Base-by-base conservation (phyloP, 2,113 vertebrate genomes). In the Scatophagus argus region DNA sequence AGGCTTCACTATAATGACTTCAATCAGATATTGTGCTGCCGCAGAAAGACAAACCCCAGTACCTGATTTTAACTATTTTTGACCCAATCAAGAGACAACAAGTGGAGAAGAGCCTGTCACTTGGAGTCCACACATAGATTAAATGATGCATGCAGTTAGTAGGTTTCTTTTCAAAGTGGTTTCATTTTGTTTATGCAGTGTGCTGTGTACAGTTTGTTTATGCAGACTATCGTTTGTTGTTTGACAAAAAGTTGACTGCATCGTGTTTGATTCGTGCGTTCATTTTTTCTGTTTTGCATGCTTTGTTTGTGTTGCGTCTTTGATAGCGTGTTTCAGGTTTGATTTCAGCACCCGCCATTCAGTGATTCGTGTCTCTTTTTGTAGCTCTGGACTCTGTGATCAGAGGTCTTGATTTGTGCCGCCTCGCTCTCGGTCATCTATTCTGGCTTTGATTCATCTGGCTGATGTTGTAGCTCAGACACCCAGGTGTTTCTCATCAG, bases 401-500 rank as follows among this genome's bases (percentile, higher is more conserved):
- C 78, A 74, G 52, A 67, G 44, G 23, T 80, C 62, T 67, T 79
- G 78, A 81, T 82, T 89, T 62, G 78, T 47, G 79, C 77, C 72
- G 82, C 84, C 82, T 79, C 64, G 5, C 74, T 74, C 72, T 77
- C 68, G 62, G 85, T 89, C 81, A 83, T 77, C 65, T 58, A 23
- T 63, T 63, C 76, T 72, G 74, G 67, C 87, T 92, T 87, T 92
- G 92, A 92, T 91, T 91, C 52, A 82, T 16, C 77, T 34, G 81
- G 59, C 87, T 63, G 83, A 86, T 32, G 87, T 81, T 59, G 78
- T 63, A 46, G 77, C 58, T 79, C 82, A 84, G 89, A 90, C 88
- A 56, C 25, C 81, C 93, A 93, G 93, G 93, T 94, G 93, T 85
- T 94, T 94, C 83, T 89, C 92, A 94, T 94, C 90, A 92, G 92